Conservation (phyloP, 2,888 invertebrate species). For the Callosobruchus maculatus region DNA sequence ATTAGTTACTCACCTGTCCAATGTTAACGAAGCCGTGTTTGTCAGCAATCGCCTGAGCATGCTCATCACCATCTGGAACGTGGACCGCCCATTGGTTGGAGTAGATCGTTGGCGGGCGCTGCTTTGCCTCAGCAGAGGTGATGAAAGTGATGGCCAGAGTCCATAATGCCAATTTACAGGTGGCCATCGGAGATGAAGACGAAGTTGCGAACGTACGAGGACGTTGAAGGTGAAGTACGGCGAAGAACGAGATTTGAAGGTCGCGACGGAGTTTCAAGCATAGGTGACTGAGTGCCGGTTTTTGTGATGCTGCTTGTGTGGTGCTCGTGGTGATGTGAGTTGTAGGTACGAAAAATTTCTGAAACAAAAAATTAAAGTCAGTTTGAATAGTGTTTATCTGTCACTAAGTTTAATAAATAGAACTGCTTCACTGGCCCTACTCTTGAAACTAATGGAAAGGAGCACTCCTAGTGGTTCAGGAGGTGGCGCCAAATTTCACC, state of each 20-base stretch:
- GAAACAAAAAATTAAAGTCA: not conserved
- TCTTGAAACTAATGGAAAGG: too few relatives aligned
- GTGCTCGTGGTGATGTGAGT: not conserved
- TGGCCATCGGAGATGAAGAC: not conserved
- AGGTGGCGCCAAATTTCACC: too few relatives aligned
- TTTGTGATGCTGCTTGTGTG: not conserved
- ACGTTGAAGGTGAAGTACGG: not conserved
- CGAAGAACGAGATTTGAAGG: not conserved
- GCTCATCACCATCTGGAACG: constrained; percentile 68
- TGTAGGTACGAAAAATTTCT: not conserved
- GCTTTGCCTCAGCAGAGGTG: constrained; percentile 11
- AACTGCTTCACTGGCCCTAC: too few relatives aligned
- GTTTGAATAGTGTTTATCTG: too few relatives aligned
- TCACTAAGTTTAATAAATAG: too few relatives aligned
- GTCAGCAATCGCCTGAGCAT: constrained; percentile 72
- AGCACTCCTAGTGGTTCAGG: too few relatives aligned
- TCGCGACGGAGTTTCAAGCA: not conserved
- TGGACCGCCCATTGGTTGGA: constrained; percentile 84
- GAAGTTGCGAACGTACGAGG: not conserved
- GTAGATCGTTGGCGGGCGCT: constrained; percentile 53
- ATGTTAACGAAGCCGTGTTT: constrained; percentile 83
- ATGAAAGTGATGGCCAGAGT: constrained; percentile 2
- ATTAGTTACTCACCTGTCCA: constrained; percentile 80
- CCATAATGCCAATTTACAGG: not conserved
- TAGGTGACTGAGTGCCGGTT: not conserved